Evolutionary conservation across 2,797 vertebrate species (phyloP).

Genomic region (Muraenolepis orangiensis): DNA sequence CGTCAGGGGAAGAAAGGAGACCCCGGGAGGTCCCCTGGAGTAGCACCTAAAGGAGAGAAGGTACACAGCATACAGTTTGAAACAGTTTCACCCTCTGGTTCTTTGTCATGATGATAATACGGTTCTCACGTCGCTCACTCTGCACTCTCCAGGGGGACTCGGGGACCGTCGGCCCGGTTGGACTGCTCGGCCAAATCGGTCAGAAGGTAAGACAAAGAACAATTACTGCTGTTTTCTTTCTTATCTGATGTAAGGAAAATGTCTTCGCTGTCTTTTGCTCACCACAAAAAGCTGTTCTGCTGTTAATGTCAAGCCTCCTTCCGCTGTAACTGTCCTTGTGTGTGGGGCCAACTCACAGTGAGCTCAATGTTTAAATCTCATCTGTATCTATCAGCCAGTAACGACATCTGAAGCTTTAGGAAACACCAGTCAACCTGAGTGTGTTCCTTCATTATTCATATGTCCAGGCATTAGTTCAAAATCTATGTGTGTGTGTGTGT

Average conservation of each 20-base stretch:
- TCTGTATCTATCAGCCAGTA: background rate
- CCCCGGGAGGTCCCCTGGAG: slow-evolving; percentile 89
- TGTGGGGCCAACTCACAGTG: background rate
- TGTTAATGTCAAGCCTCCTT: no score
- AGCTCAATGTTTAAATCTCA: background rate
- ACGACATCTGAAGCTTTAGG: background rate
- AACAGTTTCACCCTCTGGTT: background rate
- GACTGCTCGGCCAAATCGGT: slow-evolving; percentile 81
- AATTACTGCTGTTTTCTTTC: background rate
- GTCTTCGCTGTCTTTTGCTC: background rate
- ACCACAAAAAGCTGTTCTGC: background rate
- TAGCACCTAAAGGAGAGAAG: slow-evolving; percentile 87
- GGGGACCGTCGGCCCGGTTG: slow-evolving; percentile 83
- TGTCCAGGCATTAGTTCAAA: background rate
- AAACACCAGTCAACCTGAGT: background rate
- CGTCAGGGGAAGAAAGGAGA: slow-evolving; percentile 92
- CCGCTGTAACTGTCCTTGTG: background rate
- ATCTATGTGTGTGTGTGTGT: no score
- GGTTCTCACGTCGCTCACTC: slow-evolving; percentile 7
- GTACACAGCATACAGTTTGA: slow-evolving; percentile 67
- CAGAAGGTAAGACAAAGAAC: slow-evolving; percentile 82
- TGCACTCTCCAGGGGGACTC: slow-evolving; percentile 76
- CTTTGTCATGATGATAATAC: slow-evolving; percentile 2
- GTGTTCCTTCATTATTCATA: background rate
- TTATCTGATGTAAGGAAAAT: background rate